These are phyloP conservation scores for Athalia circularis DNA, from an alignment of 2,888 invertebrate species.

Conservation along the genomic window DNA sequence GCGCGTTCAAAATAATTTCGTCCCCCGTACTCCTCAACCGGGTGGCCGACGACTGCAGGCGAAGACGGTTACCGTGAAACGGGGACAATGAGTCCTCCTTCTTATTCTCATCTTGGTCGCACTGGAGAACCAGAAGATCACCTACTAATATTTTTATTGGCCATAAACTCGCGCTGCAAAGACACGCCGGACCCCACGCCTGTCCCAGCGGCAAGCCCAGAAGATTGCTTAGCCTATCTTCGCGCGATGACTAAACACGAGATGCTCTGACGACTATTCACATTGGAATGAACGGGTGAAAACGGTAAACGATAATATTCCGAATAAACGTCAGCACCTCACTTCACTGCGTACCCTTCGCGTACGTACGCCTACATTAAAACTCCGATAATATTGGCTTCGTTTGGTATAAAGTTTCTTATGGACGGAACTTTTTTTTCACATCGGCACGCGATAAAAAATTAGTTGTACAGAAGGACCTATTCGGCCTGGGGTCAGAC, in stretches of 20 bases:
- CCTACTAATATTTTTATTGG: slow-evolving; percentile 70
- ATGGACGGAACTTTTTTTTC: no score
- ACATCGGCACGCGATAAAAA: no score
- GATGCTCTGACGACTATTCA: background rate
- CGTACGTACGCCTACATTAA: no score
- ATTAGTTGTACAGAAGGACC: background rate
- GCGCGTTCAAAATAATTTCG: slow-evolving; percentile 14
- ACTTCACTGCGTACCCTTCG: no score
- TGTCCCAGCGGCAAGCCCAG: slow-evolving; percentile 38
- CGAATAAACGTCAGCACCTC: no score
- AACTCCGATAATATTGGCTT: no score
- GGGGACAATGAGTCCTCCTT: slow-evolving; percentile 40
- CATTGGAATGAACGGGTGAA: background rate
- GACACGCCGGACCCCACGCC: slow-evolving; percentile 46
- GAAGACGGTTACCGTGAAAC: slow-evolving; percentile 3
- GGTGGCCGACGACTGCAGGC: slow-evolving; percentile 52
- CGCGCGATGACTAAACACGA: slow-evolving; percentile 30
- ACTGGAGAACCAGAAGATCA: slow-evolving; percentile 50
- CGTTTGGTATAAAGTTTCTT: no score
- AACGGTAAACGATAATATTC: background rate
- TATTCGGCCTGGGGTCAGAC: slow-evolving; percentile 1
- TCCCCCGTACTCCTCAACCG: slow-evolving; percentile 48
- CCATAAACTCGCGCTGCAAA: slow-evolving; percentile 62
- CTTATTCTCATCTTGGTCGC: slow-evolving; percentile 1
- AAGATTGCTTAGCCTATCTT: slow-evolving; percentile 22